Conservation (phyloP, 2,797 vertebrate species). For the Silurus aristotelis region DNA sequence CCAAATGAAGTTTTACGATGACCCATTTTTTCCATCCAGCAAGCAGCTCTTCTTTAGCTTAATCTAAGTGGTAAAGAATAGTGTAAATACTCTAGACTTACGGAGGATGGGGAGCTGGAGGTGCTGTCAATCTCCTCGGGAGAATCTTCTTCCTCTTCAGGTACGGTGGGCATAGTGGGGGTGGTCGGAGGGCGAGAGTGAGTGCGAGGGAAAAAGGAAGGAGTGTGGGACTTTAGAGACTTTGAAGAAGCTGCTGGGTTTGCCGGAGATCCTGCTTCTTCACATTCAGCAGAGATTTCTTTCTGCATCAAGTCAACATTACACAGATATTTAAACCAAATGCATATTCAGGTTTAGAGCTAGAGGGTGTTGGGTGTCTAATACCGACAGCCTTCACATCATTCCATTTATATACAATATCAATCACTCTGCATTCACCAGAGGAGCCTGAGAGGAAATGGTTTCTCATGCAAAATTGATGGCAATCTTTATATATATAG, state of each 20-base stretch:
- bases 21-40: neutral
- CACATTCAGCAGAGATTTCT: slow-evolving; percentile 58
- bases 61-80: neutral
- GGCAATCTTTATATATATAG: neutral
- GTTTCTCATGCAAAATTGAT: slow-evolving; percentile 37
- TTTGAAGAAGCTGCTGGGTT: slow-evolving; percentile 18
- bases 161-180: slow-evolving; percentile 88
- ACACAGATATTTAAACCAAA: neutral
- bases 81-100: slow-evolving; percentile 67
- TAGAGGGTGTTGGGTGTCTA: neutral
- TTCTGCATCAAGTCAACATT: slow-evolving; percentile 61
- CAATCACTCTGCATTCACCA: slow-evolving; percentile 22
- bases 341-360: neutral
- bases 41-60: neutral
- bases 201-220: slow-evolving; percentile 68
- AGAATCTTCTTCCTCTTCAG: slow-evolving; percentile 90
- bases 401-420: slow-evolving; percentile 25
- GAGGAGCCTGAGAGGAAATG: slow-evolving; percentile 40
- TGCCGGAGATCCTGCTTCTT: neutral
- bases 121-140: slow-evolving; percentile 81
- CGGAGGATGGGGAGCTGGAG: slow-evolving; percentile 78
- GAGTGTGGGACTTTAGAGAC: slow-evolving; percentile 36
- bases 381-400: neutral
- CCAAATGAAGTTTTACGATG: neutral
- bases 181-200: slow-evolving; percentile 67